A percentile compares a stretch with the other conserved stretches of the same genome.
These are phyloP conservation scores for Poecilia gillii DNA, from an alignment of 2,797 vertebrate genomes.

Conservation along the genomic window DNA sequence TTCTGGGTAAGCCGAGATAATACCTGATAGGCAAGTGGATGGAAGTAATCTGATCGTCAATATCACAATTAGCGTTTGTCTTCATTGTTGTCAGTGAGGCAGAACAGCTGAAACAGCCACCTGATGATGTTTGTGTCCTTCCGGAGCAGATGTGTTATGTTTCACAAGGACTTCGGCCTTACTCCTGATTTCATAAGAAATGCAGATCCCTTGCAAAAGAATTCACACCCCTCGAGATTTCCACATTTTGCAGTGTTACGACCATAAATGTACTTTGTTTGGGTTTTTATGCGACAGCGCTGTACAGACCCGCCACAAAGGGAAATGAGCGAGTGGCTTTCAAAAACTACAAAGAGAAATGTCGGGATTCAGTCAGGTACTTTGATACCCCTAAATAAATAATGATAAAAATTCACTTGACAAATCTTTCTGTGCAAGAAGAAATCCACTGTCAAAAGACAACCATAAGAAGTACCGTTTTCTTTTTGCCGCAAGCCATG, in stretches of 20 bases:
- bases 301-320: not conserved
- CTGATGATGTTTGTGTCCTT: slow-evolving; percentile 45
- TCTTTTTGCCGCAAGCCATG: not conserved
- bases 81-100: slow-evolving; percentile 42
- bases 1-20: slow-evolving; percentile 41
- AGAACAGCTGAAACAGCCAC: slow-evolving; percentile 45
- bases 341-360: not conserved
- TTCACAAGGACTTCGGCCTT: slow-evolving; percentile 15
- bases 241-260: not conserved
- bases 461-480: not conserved
- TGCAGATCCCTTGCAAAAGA: not conserved
- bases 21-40: slow-evolving; percentile 22
- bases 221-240: not conserved
- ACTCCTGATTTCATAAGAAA: slow-evolving; percentile 14
- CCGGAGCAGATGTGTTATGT: slow-evolving; percentile 43
- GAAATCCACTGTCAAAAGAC: not conserved
- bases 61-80: slow-evolving; percentile 43
- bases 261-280: not conserved
- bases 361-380: not conserved
- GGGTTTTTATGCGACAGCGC: too few relatives aligned
- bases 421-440: not conserved
- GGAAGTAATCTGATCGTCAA: slow-evolving; percentile 60
- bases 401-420: not conserved
- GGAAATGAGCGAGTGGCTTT: not conserved
- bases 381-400: not conserved